phyloP scores from a whole-genome alignment of 2,888 invertebrate species.

The Agonum fuliginosum region DNA sequence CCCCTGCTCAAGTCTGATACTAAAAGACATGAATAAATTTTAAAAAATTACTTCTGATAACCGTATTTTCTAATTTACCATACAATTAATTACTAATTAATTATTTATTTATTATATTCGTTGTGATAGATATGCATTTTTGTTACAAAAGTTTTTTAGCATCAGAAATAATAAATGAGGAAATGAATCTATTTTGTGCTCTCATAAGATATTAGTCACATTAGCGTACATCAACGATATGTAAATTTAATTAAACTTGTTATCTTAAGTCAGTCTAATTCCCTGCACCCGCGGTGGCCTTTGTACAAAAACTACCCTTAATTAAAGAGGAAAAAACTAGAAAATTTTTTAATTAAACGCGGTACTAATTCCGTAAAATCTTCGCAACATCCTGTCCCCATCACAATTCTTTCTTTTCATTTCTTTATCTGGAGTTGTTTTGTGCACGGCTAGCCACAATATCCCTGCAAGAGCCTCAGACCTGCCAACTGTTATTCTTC shows the following conservation, averaged over 20 bases:
- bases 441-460: constrained; percentile 33
- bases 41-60: too few relatives aligned
- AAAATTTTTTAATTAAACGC: constrained; percentile 36
- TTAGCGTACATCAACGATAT: neutral
- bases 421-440: constrained; percentile 36
- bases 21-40: too few relatives aligned
- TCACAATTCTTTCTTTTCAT: constrained; percentile 44
- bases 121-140: too few relatives aligned
- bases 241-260: constrained; percentile 34
- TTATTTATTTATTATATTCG: too few relatives aligned
- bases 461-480: constrained; percentile 15
- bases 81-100: too few relatives aligned
- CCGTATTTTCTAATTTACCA: too few relatives aligned
- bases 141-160: too few relatives aligned
- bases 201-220: constrained; percentile 15
- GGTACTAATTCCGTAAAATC: constrained; percentile 27
- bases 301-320: constrained; percentile 28
- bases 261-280: constrained; percentile 10
- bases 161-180: too few relatives aligned
- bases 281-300: neutral
- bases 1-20: too few relatives aligned
- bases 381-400: constrained; percentile 23
- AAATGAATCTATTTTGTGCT: too few relatives aligned
- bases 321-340: constrained; percentile 38
- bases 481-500: constrained; percentile 47